Evolutionary conservation across 1,140 invertebrate genomes (phyloP).

Genomic region (Drosophila novamexicana): DNA sequence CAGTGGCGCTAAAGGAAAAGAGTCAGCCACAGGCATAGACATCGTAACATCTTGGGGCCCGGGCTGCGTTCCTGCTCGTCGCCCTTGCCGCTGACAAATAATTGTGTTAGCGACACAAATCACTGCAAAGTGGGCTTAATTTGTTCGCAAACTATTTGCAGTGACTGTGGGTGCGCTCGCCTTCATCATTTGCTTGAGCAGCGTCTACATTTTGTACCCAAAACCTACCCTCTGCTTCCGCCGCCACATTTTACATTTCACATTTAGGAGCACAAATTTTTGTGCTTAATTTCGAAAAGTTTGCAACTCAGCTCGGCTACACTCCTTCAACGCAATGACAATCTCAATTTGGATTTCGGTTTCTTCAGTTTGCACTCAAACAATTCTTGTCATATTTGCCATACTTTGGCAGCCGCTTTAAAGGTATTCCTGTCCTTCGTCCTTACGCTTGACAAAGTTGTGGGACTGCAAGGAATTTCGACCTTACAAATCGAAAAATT

Average conservation of each 20-base stretch:
- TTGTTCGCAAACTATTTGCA: conserved; percentile 74
- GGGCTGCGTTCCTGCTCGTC: not conserved
- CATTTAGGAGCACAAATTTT: conserved; percentile 7
- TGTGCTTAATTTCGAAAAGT: conserved; percentile 19
- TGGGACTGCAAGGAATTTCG: not conserved
- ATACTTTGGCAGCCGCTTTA: not conserved
- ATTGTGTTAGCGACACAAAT: conserved; percentile 77
- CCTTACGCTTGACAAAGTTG: not conserved
- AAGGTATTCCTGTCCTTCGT: not conserved
- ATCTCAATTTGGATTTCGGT: conserved; percentile 14
- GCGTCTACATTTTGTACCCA: not conserved
- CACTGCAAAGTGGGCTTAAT: conserved; percentile 77
- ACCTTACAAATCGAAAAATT: not conserved
- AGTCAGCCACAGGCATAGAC: not conserved
- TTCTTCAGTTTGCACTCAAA: not conserved
- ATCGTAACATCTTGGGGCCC: not conserved
- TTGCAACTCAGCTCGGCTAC: conserved; percentile 7
- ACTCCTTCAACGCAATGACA: conserved; percentile 2
- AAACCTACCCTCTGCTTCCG: too few relatives aligned
- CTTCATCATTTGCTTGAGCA: not conserved
- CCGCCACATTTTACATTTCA: conserved; percentile 1
- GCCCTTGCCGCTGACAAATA: conserved; percentile 54
- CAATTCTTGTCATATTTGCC: conserved; percentile 15
- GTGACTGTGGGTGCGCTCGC: conserved; percentile 10
- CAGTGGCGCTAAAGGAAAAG: not conserved